Evolutionary conservation across 2,888 invertebrate species (phyloP).

Genomic region (Ischnura elegans): DNA sequence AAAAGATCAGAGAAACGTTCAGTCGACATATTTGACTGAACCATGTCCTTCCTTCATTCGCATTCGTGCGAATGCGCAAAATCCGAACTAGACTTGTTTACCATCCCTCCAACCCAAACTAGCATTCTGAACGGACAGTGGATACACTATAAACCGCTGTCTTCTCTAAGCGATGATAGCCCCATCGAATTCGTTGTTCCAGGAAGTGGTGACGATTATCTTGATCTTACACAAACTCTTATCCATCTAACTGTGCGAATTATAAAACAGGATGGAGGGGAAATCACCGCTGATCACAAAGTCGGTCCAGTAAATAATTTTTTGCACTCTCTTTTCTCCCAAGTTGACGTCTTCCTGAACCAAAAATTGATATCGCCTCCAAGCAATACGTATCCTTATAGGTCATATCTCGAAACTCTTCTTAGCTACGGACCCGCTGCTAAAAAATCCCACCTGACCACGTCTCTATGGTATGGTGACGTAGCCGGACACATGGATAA

Average conservation of each 20-base stretch:
- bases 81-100: conserved; percentile 24
- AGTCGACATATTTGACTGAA: conserved; percentile 17
- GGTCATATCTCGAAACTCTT: neutral
- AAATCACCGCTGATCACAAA: neutral
- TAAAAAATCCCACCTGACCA: conserved; percentile 3
- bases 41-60: neutral
- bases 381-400: neutral
- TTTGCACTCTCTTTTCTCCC: neutral
- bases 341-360: conserved; percentile 21
- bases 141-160: no score
- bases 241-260: neutral
- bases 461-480: conserved; percentile 8
- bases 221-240: neutral
- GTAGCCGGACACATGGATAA: neutral
- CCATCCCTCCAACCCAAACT: conserved; percentile 5
- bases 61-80: conserved; percentile 15
- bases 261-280: neutral
- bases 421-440: neutral
- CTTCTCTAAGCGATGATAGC: neutral
- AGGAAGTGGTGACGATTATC: neutral
- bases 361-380: conserved; percentile 27
- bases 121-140: conserved; percentile 31
- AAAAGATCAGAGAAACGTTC: neutral
- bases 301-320: conserved; percentile 12
- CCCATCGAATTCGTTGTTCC: conserved; percentile 30